Base-by-base conservation (phyloP, 37 sponge, comb jelly and placozoan species). In the Cliona cf. orientalis region DNA sequence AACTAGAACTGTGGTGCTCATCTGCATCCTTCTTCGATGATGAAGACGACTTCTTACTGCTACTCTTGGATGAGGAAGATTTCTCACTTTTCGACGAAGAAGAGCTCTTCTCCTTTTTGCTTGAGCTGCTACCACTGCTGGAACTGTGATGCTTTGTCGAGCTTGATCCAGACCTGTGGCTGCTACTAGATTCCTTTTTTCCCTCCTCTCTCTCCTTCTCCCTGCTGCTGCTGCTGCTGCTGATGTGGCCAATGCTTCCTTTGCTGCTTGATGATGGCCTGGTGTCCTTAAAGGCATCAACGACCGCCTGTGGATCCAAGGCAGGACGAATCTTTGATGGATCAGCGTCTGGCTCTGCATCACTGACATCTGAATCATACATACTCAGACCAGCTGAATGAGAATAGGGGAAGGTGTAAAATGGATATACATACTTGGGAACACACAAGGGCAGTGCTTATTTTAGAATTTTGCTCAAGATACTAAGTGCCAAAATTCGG, bases 281-380 rank as follows among this genome's bases (percentile, higher is more conserved):
- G 0, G 39, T 37, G 44, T 36, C 56, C 3, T 45, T 29, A 26
- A 82, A 82, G 2, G 82, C 82, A 36, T 70, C 58, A 19, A 64
- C 64, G 12, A 82, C 62, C 25, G 70, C 62, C 46, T 72, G 29
- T 6, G 22, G 22, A 21, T 61, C 63, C 26, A 25, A 7, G 63
- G 63, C 12, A 26, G 7, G 7, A 28, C 63, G 63, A 26, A 6
- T n/a, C 26, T 61, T 61, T n/a, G 22, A 26, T 12, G 12, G 28
- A 6, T 61, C 63, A 28, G 63, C 26, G 21, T 75, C 76, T 17
- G 22, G 33, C 14, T 79, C 88, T 34, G 68, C 66, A 29, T 63
- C 81, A 63, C 89, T 74, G 25, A 39, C 77, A 60, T n/a, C n/a
- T n/a, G 82, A 89, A 1, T 26, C 71, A 58, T 80, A 89, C 65